These are phyloP conservation scores for Calycopis cecrops DNA, from an alignment of 1,140 invertebrate species.

Conservation along the genomic window DNA sequence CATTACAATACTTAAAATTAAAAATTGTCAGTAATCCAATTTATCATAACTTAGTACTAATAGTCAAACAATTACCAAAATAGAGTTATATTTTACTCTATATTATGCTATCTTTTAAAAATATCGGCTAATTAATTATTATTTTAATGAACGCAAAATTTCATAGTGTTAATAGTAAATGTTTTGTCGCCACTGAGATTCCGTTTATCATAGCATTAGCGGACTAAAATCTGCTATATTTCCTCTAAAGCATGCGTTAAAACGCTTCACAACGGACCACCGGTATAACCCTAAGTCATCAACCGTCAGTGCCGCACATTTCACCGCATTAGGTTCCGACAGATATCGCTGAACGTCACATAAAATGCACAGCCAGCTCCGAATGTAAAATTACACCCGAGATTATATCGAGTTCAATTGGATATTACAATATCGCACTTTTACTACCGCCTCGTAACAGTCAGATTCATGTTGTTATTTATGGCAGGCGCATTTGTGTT, in stretches of 20 bases:
- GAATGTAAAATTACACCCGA: conserved; percentile 32
- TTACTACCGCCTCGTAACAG: conserved; percentile 5
- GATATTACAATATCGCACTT: conserved; percentile 16
- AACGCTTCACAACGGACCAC: conserved; percentile 17
- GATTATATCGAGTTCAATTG: conserved; percentile 45
- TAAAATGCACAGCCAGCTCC: conserved; percentile 49
- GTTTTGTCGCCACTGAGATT: too few species aligned
- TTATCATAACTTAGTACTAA: too few species aligned
- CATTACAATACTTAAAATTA: too few species aligned
- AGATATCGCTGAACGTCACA: conserved; percentile 58
- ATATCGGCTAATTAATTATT: too few species aligned
- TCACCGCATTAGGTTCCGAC: conserved; percentile 65
- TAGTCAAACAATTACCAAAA: too few species aligned
- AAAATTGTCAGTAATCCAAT: too few species aligned
- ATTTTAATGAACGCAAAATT: too few species aligned
- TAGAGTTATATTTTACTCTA: too few species aligned
- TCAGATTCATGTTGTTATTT: conserved; percentile 5
- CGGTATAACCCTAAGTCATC: conserved; percentile 28
- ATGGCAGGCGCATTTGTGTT: not conserved
- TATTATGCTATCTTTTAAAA: too few species aligned
- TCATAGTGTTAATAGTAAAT: too few species aligned
- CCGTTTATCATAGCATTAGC: too few species aligned
- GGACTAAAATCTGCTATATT: too few species aligned
- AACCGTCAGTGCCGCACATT: conserved; percentile 44
- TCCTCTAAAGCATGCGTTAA: not conserved